Evolutionary conservation across 1,140 invertebrate species (phyloP), one percentile per base, ranked within the genome.

Genomic region (Drosophila grimshawi): DNA sequence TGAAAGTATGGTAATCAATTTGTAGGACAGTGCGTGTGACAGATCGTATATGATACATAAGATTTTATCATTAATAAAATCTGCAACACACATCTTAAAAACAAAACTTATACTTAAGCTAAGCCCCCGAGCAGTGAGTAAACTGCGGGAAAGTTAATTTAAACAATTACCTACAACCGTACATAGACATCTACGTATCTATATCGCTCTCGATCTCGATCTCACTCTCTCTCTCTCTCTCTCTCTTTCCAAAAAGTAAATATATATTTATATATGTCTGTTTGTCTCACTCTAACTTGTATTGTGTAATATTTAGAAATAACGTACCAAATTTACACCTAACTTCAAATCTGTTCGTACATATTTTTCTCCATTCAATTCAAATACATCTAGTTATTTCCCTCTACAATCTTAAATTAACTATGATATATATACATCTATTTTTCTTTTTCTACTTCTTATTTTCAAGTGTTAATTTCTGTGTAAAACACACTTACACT

Each of bases 291-390:
- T 83, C 64, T 80, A 67, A 83, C 78, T 80, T 83, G 77, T 83
- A 86, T 80, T 83, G 80, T 82, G 70, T 82, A 75, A 81, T 86
- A 80, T 81, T 83, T 83, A 82, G 80, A 83, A 61, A 76, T 76
- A 72, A 83, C 49, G 59, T 83, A 79, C 52, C 71, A 64, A 67
- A 73, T 80, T 85, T 80, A 63, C 73, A 80, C 74, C 61, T 77
- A 80, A 77, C 37, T 68, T 85, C 43, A 80, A 85, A 85, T 79
- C 72, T 85, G 59, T 81, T 83, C 78, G 64, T 67, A 77, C 81
- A 70, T 43, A 43, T 62, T 77, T 77, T 78, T 73, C 45, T 77
- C 46, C 61, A 71, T 66, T 67, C 59, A 76, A 79, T 60, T 80
- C 77, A 80, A 80, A 49, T 63, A 71, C 76, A 80, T 76, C 71